These are phyloP conservation scores for Darevskia mixta DNA, from an alignment of 2,797 vertebrate species.

Conservation along the genomic window DNA sequence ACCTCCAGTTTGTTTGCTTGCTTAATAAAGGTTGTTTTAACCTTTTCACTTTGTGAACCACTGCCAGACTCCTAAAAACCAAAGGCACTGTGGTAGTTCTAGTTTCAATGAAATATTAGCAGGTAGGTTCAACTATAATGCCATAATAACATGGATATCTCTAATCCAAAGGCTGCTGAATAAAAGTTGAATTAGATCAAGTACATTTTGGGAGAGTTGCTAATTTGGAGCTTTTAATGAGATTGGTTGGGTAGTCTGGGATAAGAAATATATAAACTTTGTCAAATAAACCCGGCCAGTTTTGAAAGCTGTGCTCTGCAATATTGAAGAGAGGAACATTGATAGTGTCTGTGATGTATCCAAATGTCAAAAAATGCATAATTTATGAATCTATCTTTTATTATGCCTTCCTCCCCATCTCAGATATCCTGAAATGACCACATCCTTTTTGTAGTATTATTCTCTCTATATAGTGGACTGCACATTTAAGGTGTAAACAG, in stretches of 20 bases:
- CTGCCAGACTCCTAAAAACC: neutral
- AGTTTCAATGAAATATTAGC: neutral
- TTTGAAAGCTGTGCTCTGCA: neutral
- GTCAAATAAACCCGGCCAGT: neutral
- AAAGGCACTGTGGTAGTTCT: neutral
- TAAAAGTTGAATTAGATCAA: neutral
- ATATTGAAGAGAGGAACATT: neutral
- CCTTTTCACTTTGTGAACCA: rapidly evolving
- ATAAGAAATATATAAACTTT: neutral
- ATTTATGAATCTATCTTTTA: constrained; percentile 27
- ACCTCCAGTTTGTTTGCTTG: neutral
- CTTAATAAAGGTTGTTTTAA: neutral
- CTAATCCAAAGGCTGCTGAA: neutral
- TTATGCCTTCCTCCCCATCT: constrained; percentile 2
- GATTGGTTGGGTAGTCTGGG: neutral
- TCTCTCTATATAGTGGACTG: constrained; percentile 7
- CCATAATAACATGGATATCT: neutral
- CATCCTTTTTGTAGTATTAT: neutral
- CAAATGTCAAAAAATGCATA: constrained; percentile 5
- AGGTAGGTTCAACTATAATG: neutral
- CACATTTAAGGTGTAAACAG: constrained; percentile 40
- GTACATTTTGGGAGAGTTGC: rapidly evolving
- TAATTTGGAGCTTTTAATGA: neutral
- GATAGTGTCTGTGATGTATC: neutral
- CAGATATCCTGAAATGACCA: neutral